phyloP scores from a whole-genome alignment of 2,113 vertebrate species.

The Onychorhynchus coronatus region DNA sequence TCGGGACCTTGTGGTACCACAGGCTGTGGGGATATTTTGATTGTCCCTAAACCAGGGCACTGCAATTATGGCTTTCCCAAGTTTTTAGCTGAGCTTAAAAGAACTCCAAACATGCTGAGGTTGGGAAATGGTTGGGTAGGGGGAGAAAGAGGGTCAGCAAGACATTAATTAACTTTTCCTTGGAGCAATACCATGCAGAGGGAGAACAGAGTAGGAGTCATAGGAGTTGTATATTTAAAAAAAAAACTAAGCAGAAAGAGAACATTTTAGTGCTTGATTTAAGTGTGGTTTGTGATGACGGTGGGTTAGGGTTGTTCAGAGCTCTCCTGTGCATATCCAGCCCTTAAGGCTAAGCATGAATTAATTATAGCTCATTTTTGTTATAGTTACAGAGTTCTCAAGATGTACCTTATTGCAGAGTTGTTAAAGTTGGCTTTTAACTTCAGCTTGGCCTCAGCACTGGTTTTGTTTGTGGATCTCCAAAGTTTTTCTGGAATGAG shows the following conservation, averaged over 20 bases:
- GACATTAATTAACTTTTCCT: constrained; percentile 6
- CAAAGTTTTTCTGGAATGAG: not conserved
- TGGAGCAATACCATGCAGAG: not conserved
- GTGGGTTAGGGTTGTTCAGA: not conserved
- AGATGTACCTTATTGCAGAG: not conserved
- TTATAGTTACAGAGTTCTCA: not conserved
- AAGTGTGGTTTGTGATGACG: not conserved
- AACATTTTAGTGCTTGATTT: not conserved
- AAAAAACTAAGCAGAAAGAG: not conserved
- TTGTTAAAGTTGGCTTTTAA: not conserved
- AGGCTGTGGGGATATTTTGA: not conserved
- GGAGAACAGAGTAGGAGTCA: not conserved
- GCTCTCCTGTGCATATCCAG: not conserved
- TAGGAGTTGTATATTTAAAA: not conserved
- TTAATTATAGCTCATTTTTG: constrained; percentile 22
- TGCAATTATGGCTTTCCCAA: not conserved
- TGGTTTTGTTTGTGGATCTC: not conserved
- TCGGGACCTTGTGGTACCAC: fast-evolving
- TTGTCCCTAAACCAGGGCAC: not conserved
- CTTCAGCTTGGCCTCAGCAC: not conserved
- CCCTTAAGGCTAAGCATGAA: not conserved
- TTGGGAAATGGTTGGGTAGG: not conserved
- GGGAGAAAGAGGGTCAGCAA: not conserved
- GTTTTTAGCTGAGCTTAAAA: constrained; percentile 11
- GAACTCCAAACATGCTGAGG: not conserved